Conservation (phyloP, 2,888 invertebrate genomes). For the Microchrysa polita region DNA sequence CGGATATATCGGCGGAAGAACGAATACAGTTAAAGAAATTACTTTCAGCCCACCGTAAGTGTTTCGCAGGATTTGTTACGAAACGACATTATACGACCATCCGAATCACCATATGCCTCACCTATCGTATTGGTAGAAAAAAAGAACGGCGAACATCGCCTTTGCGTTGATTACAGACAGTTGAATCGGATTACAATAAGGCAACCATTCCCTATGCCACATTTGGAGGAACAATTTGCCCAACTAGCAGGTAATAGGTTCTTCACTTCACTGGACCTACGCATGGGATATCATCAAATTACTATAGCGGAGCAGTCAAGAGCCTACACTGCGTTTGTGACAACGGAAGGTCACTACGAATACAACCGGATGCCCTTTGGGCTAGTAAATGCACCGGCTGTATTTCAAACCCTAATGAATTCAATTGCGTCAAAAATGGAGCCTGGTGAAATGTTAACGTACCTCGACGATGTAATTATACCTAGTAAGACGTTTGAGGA, state of each 20-base stretch:
- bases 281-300: not conserved
- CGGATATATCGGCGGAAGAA: not conserved
- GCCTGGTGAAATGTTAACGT: conserved; percentile 39
- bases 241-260: conserved; percentile 3
- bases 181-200: conserved; percentile 28
- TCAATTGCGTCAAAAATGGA: not conserved
- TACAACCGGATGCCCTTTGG: no score
- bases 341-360: no score
- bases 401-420: conserved; percentile 32
- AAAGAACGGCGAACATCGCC: not conserved
- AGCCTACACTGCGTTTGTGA: not conserved
- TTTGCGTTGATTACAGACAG: not conserved
- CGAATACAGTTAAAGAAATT: not conserved
- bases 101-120: not conserved
- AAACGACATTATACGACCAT: not conserved
- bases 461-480: no score
- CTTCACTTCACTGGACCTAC: conserved; percentile 33
- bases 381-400: conserved; percentile 25
- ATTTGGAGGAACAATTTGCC: conserved; percentile 49
- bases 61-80: not conserved
- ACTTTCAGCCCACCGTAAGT: not conserved
- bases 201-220: conserved; percentile 50
- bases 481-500: conserved; percentile 51
- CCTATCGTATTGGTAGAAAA: not conserved
- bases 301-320: not conserved